A percentile compares a stretch with the other conserved stretches of the same genome.
These are phyloP conservation scores for Amphipoea lucens DNA, from an alignment of 2,888 invertebrate genomes.

Conservation along the genomic window DNA sequence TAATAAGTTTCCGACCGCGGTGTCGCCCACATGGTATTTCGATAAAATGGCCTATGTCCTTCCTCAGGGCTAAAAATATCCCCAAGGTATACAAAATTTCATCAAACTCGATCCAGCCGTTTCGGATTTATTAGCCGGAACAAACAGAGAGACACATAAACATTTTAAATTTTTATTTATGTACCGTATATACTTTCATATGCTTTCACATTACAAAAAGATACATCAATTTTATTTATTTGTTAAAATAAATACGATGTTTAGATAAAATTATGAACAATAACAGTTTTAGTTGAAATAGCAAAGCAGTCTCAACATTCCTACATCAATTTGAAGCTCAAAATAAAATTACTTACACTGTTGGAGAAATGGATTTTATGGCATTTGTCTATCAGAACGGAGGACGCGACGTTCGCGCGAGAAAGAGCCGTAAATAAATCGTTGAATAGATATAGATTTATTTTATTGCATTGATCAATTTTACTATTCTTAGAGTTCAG, in stretches of 20 bases:
- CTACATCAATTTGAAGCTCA: not conserved
- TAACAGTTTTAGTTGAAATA: too few relatives aligned
- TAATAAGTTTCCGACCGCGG: too few relatives aligned
- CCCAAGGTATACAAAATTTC: not conserved
- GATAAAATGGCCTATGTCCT: not conserved
- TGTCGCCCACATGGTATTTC: too few relatives aligned
- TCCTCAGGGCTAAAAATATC: not conserved
- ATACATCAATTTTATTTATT: too few relatives aligned
- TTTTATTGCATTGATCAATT: conserved; percentile 10
- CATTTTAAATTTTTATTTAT: not conserved
- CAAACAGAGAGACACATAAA: not conserved
- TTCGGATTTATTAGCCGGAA: not conserved
- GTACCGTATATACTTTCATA: not conserved
- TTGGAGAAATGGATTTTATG: conserved; percentile 11
- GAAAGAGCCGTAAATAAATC: conserved; percentile 18
- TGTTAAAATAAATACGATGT: not conserved
- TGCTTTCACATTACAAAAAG: not conserved
- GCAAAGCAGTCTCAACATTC: too few relatives aligned
- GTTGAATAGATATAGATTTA: not conserved
- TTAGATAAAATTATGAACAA: not conserved
- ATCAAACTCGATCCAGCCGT: not conserved
- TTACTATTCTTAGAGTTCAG: not conserved
- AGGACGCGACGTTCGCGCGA: not conserved
- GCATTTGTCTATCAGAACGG: conserved; percentile 5
- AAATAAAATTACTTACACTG: conserved; percentile 3